phyloP scores from a whole-genome alignment of 2,888 invertebrate genomes.

The Brenthis ino region DNA sequence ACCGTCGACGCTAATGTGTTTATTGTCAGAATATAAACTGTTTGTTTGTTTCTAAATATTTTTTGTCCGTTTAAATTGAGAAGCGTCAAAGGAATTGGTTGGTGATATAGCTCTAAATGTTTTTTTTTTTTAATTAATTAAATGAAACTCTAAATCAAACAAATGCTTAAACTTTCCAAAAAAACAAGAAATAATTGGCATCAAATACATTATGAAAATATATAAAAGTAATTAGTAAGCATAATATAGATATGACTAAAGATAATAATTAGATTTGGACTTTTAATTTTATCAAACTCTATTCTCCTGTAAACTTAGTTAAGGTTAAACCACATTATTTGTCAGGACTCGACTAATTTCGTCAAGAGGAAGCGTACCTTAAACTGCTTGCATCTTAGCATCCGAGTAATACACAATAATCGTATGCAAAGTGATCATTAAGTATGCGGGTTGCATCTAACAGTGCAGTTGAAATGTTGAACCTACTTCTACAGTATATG shows the following conservation, averaged over 20 bases:
- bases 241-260: neutral
- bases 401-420: conserved; percentile 46
- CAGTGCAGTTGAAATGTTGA: conserved; percentile 44
- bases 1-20: conserved; percentile 39
- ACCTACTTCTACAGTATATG: conserved; percentile 39
- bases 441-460: conserved; percentile 50
- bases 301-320: conserved; percentile 26
- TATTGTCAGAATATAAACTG: conserved; percentile 38
- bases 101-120: no score
- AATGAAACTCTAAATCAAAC: no score
- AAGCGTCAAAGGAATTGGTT: no score
- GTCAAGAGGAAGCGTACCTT: conserved; percentile 35
- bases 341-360: conserved; percentile 30
- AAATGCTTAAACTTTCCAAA: no score
- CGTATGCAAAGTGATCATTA: conserved; percentile 52
- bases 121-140: no score
- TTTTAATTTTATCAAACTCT: conserved; percentile 11
- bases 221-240: no score
- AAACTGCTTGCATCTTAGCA: conserved; percentile 40
- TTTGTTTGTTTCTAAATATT: conserved; percentile 33
- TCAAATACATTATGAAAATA: no score
- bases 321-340: conserved; percentile 28
- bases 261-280: conserved; percentile 4
- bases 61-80: neutral
- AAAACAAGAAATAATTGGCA: no score